Evolutionary conservation across 2,888 invertebrate genomes (phyloP).

Genomic region (Noctua fimbriata): DNA sequence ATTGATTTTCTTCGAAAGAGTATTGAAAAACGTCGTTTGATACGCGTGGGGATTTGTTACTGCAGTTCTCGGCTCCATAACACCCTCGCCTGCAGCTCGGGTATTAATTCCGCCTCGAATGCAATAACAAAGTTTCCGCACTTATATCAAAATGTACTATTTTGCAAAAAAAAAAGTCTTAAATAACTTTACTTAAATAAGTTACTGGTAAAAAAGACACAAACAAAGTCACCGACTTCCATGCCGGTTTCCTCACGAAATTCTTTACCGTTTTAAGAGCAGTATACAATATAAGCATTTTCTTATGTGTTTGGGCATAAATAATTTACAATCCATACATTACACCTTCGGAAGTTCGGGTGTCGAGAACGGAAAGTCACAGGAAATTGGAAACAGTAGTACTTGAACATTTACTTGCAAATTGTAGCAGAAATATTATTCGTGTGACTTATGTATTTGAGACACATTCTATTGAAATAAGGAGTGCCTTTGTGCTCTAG

Average conservation of each 20-base stretch:
- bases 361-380: slow-evolving; percentile 19
- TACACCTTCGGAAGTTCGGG: slow-evolving; percentile 14
- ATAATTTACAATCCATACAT: slow-evolving; percentile 9
- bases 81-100: no score
- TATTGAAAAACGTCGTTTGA: no score
- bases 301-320: background rate
- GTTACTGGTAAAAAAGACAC: no score
- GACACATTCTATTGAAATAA: background rate
- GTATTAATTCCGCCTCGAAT: no score
- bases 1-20: no score
- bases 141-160: no score
- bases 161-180: no score
- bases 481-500: background rate
- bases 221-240: no score
- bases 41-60: no score
- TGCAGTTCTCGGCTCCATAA: no score
- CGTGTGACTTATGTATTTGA: background rate
- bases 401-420: slow-evolving; percentile 12
- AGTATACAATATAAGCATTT: background rate
- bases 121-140: no score
- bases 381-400: slow-evolving; percentile 28
- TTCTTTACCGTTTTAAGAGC: background rate
- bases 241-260: background rate
- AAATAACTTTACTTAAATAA: no score
- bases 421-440: slow-evolving; percentile 14